phyloP scores from a whole-genome alignment of 2,113 vertebrate genomes.

The Cyprinodon variegatus region DNA sequence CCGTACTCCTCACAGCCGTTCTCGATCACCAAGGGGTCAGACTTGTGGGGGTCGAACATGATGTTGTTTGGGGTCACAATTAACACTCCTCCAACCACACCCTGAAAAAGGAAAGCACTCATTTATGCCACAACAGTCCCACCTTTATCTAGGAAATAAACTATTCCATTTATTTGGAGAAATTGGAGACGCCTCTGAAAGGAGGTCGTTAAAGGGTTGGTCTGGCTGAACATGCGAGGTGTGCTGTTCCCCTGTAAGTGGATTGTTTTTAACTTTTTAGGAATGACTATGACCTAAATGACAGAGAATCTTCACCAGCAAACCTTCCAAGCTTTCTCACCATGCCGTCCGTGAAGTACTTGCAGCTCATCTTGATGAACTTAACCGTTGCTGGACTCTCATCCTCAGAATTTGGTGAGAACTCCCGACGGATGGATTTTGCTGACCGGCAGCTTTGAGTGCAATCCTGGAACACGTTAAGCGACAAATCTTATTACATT shows the following conservation, averaged over 20 bases:
- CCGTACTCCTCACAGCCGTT: slow-evolving; percentile 98
- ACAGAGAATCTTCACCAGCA: too few relatives aligned
- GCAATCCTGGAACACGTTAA: slow-evolving; percentile 79
- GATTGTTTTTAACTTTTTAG: too few relatives aligned
- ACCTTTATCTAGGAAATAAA: neutral
- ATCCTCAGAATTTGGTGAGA: slow-evolving; percentile 92
- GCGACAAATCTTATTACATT: slow-evolving; percentile 4
- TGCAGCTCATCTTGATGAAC: slow-evolving; percentile 99
- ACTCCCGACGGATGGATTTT: slow-evolving; percentile 83
- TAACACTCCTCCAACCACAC: slow-evolving; percentile 96
- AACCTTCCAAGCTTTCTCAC: slow-evolving; percentile 67
- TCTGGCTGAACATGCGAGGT: too few relatives aligned
- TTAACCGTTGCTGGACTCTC: slow-evolving; percentile 89
- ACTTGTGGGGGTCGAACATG: slow-evolving; percentile 99
- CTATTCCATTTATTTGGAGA: neutral
- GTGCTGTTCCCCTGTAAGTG: too few relatives aligned
- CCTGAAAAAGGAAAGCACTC: slow-evolving; percentile 72
- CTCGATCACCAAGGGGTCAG: slow-evolving; percentile 96
- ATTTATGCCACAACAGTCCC: neutral
- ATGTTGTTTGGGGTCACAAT: slow-evolving; percentile 99
- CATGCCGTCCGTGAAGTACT: slow-evolving; percentile 98
- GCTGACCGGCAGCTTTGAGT: slow-evolving; percentile 81
- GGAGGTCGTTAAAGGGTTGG: too few relatives aligned
- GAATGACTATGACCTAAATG: too few relatives aligned
- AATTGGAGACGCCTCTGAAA: neutral